Percentiles rank a stretch among this genome's conserved stretches.
Conservation (phyloP, 2,113 vertebrate genomes). For the Lycocorax pyrrhopterus region DNA sequence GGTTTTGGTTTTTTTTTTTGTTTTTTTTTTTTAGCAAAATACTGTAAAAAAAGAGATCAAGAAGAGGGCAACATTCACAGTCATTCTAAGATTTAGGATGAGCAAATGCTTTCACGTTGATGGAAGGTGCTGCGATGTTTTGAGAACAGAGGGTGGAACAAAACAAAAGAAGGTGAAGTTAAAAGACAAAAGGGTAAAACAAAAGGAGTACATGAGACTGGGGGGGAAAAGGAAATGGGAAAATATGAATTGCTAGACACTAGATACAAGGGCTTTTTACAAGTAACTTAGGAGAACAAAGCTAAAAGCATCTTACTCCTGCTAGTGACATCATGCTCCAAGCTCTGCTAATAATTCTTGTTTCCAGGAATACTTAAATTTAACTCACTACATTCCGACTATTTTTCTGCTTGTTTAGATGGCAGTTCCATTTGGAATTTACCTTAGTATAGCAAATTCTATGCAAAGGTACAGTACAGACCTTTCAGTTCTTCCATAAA, state of each 20-base stretch:
- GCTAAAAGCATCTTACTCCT: neutral
- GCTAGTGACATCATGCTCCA: neutral
- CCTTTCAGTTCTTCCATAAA: neutral
- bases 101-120: neutral
- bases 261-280: neutral
- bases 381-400: neutral
- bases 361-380: neutral
- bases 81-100: neutral
- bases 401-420: neutral
- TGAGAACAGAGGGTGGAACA: neutral
- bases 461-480: neutral
- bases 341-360: neutral
- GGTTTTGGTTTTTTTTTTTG: too few relatives aligned
- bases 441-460: neutral
- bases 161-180: neutral
- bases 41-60: neutral
- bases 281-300: neutral
- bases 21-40: neutral
- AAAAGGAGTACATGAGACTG: neutral
- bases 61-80: conserved; percentile 37
- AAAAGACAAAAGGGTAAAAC: neutral
- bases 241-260: neutral
- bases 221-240: accelerated
- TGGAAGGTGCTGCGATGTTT: neutral
- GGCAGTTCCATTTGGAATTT: neutral